These are phyloP conservation scores for Enteromius paludinosus DNA, from an alignment of 2,797 vertebrate species.

Conservation along the genomic window DNA sequence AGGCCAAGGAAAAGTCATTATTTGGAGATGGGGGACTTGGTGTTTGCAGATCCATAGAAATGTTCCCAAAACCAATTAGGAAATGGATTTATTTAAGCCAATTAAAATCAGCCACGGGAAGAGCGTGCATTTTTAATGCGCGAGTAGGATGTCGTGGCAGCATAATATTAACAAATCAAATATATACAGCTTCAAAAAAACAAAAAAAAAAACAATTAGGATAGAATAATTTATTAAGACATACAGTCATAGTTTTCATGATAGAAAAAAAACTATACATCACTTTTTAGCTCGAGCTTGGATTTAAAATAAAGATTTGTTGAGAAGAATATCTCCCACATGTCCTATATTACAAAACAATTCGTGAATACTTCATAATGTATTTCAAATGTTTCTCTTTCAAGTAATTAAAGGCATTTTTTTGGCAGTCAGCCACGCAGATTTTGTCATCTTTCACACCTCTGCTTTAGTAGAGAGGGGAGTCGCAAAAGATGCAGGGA, in stretches of 20 bases:
- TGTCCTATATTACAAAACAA: constrained; percentile 25
- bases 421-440: not conserved
- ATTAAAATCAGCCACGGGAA: constrained; percentile 41
- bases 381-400: constrained; percentile 19
- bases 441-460: constrained; percentile 7
- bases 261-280: not conserved
- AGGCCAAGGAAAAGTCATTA: constrained; percentile 80
- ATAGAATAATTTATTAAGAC: constrained; percentile 15
- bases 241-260: constrained; percentile 7
- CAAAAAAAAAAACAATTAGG: not conserved
- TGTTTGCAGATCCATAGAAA: constrained; percentile 41
- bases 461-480: constrained; percentile 81
- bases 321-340: not conserved
- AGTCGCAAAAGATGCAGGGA: constrained; percentile 92
- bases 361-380: constrained; percentile 21
- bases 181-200: not conserved
- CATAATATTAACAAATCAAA: constrained; percentile 38
- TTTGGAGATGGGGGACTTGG: constrained; percentile 68
- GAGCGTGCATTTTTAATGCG: constrained; percentile 28
- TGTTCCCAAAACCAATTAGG: constrained; percentile 83
- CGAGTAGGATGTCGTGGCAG: constrained; percentile 19
- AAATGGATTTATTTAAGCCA: constrained; percentile 59
- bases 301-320: constrained; percentile 7
- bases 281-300: constrained; percentile 14
- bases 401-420: constrained; percentile 28